phyloP scores from a whole-genome alignment of 2,888 invertebrate genomes.

The Pandemis heparana region DNA sequence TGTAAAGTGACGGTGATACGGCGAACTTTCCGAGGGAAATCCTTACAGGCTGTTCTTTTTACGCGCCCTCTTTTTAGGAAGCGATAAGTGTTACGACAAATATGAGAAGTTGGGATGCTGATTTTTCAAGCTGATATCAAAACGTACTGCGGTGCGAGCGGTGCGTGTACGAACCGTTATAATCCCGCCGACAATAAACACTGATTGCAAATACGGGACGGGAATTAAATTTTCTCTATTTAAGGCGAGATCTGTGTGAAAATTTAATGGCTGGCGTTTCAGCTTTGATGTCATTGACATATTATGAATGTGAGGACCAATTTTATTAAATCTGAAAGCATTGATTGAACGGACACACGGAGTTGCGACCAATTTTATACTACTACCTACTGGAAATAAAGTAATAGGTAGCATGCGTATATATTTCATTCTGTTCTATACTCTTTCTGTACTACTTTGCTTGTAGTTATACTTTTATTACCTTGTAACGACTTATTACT shows the following conservation, averaged over 20 bases:
- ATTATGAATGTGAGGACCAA: background rate
- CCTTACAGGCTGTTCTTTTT: conserved; percentile 55
- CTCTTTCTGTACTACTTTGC: too few relatives aligned
- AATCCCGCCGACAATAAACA: conserved; percentile 18
- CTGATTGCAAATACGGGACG: conserved; percentile 16
- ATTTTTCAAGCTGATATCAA: conserved; percentile 47
- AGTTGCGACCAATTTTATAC: background rate
- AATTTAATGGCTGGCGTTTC: background rate
- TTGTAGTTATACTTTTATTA: too few relatives aligned
- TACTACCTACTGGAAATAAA: too few relatives aligned
- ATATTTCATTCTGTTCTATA: too few relatives aligned
- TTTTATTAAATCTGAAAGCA: background rate
- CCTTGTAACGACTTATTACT: too few relatives aligned
- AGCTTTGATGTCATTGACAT: background rate
- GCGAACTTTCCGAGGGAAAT: conserved; percentile 66
- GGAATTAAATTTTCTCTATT: background rate
- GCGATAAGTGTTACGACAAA: conserved; percentile 51
- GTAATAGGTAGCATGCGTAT: too few relatives aligned
- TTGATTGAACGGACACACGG: background rate
- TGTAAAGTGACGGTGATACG: conserved; percentile 77
- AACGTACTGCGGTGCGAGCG: conserved; percentile 41
- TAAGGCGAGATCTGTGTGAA: background rate
- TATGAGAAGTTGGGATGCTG: conserved; percentile 48
- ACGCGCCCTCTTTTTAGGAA: conserved; percentile 47
- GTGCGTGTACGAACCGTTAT: conserved; percentile 19